Conservation (phyloP, 2,797 vertebrate genomes). For the Gadopsis bispinosus region DNA sequence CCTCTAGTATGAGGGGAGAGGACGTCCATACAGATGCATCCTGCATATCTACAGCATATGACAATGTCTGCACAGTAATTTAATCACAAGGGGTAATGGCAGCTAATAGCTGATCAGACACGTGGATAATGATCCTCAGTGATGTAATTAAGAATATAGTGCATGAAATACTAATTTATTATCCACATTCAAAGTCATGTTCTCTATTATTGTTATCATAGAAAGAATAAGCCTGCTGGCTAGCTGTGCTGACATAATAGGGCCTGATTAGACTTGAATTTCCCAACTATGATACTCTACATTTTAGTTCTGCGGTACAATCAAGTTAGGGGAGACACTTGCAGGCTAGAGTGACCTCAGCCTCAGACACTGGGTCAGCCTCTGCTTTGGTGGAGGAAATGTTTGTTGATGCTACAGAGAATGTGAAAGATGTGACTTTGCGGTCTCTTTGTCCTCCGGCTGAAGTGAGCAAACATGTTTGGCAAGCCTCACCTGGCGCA, state of each 20-base stretch:
- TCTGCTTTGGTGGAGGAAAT: constrained; percentile 22
- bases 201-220: constrained; percentile 22
- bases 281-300: neutral
- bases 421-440: constrained; percentile 44
- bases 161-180: constrained; percentile 12
- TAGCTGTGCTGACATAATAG: constrained; percentile 19
- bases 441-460: constrained; percentile 22
- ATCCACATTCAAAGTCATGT: constrained; percentile 18
- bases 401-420: constrained; percentile 49
- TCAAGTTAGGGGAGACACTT: constrained; percentile 34
- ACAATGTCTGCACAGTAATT: constrained; percentile 36
- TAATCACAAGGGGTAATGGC: neutral
- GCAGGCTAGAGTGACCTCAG: constrained; percentile 24
- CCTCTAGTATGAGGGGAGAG: constrained; percentile 24
- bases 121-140: constrained; percentile 4
- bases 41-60: constrained; percentile 13
- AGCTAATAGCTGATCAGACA: constrained; percentile 11
- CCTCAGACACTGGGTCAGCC: constrained; percentile 35
- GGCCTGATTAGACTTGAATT: constrained; percentile 24
- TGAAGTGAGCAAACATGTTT: constrained; percentile 50
- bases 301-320: constrained; percentile 10
- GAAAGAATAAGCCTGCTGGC: constrained; percentile 12
- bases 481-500: constrained; percentile 49
- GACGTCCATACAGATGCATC: constrained; percentile 22
- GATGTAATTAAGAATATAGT: constrained; percentile 17